A percentile compares a stretch with the other conserved stretches of the same genome.
Conservation (phyloP, 2,797 vertebrate genomes). For the Diplodus puntazzo region DNA sequence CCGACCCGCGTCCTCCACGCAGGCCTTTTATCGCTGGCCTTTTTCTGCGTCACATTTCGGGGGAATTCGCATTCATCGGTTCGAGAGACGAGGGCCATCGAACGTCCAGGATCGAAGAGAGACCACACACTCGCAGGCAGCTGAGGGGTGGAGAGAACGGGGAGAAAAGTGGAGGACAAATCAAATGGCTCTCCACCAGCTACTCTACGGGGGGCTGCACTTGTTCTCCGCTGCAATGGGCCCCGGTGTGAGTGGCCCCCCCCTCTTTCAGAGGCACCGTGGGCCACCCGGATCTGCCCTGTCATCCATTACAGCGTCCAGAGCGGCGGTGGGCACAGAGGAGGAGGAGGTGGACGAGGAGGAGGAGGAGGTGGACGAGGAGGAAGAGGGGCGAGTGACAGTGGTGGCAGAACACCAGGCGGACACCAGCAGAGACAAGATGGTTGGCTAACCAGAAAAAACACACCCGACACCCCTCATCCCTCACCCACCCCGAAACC, state of each 20-base stretch:
- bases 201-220: conserved; percentile 71
- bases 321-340: conserved; percentile 42
- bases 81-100: conserved; percentile 64
- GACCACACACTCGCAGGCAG: conserved; percentile 78
- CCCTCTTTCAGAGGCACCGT: conserved; percentile 58
- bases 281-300: conserved; percentile 75
- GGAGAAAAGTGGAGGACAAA: conserved; percentile 66
- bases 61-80: conserved; percentile 50
- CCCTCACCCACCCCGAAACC: conserved; percentile 51
- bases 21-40: conserved; percentile 59
- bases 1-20: conserved; percentile 39
- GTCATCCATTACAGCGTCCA: conserved; percentile 80
- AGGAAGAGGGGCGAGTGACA: neutral
- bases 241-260: conserved; percentile 52
- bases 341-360: conserved; percentile 41
- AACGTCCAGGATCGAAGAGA: conserved; percentile 50
- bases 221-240: conserved; percentile 73
- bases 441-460: conserved; percentile 53
- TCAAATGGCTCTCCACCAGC: conserved; percentile 80
- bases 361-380: conserved; percentile 17
- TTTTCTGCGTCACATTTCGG: conserved; percentile 56
- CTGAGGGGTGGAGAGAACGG: conserved; percentile 38
- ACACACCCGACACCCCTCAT: conserved; percentile 38
- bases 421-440: conserved; percentile 75
- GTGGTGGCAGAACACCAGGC: conserved; percentile 72